Conservation (phyloP, 2,888 invertebrate species). For the Drosophila austrosaltans region DNA sequence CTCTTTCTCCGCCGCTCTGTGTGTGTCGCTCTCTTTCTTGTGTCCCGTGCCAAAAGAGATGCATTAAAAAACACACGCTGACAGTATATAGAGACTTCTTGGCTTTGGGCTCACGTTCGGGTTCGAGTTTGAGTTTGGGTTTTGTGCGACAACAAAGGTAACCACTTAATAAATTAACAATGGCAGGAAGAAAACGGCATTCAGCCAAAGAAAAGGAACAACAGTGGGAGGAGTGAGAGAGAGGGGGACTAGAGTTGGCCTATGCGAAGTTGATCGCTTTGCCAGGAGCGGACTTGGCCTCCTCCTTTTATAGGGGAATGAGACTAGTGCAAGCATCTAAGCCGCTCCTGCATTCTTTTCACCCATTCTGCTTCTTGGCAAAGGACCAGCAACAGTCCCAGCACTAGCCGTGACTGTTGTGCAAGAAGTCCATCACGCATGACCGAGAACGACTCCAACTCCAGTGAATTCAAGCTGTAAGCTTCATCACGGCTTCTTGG, state of each 20-base stretch:
- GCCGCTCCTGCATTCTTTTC: constrained; percentile 28
- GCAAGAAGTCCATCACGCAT: constrained; percentile 70
- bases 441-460: constrained; percentile 38
- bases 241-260: constrained; percentile 4
- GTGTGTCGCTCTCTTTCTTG: too few species aligned
- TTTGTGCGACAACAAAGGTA: constrained; percentile 69
- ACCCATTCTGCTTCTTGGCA: neutral
- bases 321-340: neutral
- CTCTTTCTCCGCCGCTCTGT: neutral
- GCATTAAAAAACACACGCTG: constrained; percentile 40
- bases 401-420: constrained; percentile 66
- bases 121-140: too few species aligned
- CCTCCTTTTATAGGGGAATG: neutral
- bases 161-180: constrained; percentile 78
- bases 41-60: constrained; percentile 39
- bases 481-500: constrained; percentile 55
- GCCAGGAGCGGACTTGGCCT: constrained; percentile 14
- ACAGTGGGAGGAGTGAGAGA: constrained; percentile 11
- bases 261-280: neutral
- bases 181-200: constrained; percentile 69
- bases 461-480: constrained; percentile 14
- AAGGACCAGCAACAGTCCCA: too few species aligned
- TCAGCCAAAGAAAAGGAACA: constrained; percentile 43
- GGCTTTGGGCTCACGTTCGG: constrained; percentile 22
- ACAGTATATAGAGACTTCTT: constrained; percentile 32